phyloP scores from a whole-genome alignment of 2,888 invertebrate species.

The Tortrix viridana region DNA sequence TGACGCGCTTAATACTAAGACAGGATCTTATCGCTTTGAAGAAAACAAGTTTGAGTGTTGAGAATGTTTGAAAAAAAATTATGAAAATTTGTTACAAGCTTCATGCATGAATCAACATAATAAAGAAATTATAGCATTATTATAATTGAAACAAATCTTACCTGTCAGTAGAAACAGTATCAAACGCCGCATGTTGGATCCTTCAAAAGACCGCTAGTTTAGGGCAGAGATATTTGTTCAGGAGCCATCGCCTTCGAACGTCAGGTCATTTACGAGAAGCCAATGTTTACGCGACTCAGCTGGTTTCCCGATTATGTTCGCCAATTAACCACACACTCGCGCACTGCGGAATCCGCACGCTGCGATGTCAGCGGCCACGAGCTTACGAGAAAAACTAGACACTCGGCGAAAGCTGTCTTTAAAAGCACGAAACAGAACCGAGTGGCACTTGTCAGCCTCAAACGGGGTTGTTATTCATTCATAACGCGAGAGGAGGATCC shows the following conservation, averaged over 20 bases:
- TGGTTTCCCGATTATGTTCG: conserved; percentile 72
- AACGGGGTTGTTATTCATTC: conserved; percentile 61
- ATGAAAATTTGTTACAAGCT: conserved; percentile 9
- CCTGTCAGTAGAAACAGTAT: conserved; percentile 75
- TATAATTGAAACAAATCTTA: conserved; percentile 49
- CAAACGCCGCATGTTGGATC: conserved; percentile 71
- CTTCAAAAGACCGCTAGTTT: conserved; percentile 53
- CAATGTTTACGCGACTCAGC: conserved; percentile 82
- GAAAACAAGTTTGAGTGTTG: conserved; percentile 27
- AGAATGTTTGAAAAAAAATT: conserved; percentile 30
- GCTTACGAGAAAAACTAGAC: conserved; percentile 76
- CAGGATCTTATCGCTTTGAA: conserved; percentile 13
- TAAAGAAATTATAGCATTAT: background rate
- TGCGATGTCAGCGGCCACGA: conserved; percentile 83
- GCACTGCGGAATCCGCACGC: conserved; percentile 82
- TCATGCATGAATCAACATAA: background rate
- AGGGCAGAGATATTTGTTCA: conserved; percentile 56
- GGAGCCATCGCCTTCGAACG: conserved; percentile 66
- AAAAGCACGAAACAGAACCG: conserved; percentile 47
- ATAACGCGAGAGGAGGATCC: conserved; percentile 55
- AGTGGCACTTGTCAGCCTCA: conserved; percentile 47
- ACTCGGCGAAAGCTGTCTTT: conserved; percentile 72
- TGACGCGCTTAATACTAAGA: too few species aligned
- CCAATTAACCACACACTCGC: conserved; percentile 82
- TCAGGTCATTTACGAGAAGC: conserved; percentile 56